phyloP scores from a whole-genome alignment of 2,113 vertebrate species.

The Python bivittatus region DNA sequence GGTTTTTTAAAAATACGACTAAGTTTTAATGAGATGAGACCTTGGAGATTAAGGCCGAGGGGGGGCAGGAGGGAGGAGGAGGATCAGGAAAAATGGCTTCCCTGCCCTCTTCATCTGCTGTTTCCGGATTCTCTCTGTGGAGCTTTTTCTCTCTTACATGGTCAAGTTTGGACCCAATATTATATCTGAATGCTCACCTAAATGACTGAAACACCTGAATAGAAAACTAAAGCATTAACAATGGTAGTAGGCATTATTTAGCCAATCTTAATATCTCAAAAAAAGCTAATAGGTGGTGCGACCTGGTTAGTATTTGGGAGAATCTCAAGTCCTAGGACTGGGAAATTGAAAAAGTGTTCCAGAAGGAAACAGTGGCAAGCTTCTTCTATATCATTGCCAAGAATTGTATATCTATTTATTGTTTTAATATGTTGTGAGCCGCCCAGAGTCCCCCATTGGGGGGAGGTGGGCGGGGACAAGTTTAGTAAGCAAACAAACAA shows the following conservation, averaged over 20 bases:
- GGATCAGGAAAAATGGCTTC: neutral
- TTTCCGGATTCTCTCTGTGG: neutral
- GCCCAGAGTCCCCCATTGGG: too few species aligned
- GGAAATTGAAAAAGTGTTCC: neutral
- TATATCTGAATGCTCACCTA: neutral
- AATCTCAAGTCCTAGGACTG: neutral
- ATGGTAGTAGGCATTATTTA: neutral
- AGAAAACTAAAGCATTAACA: neutral
- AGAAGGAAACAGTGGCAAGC: neutral
- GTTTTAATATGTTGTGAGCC: too few species aligned
- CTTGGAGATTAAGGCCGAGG: neutral
- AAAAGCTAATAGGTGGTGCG: neutral
- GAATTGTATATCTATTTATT: too few species aligned
- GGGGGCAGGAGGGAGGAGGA: neutral
- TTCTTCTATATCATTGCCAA: neutral
- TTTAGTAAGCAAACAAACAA: too few species aligned
- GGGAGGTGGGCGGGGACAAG: too few species aligned
- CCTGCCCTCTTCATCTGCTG: neutral
- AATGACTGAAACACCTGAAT: neutral
- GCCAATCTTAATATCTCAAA: neutral
- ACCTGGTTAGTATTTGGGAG: neutral
- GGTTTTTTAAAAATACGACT: neutral
- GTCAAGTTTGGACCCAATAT: neutral
- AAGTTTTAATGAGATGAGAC: neutral
- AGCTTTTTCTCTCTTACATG: neutral